Percentiles rank a stretch among this genome's conserved stretches.
These are phyloP conservation scores for Sarcophaga carnaria DNA, from an alignment of 2,888 invertebrate genomes.

Conservation along the genomic window DNA sequence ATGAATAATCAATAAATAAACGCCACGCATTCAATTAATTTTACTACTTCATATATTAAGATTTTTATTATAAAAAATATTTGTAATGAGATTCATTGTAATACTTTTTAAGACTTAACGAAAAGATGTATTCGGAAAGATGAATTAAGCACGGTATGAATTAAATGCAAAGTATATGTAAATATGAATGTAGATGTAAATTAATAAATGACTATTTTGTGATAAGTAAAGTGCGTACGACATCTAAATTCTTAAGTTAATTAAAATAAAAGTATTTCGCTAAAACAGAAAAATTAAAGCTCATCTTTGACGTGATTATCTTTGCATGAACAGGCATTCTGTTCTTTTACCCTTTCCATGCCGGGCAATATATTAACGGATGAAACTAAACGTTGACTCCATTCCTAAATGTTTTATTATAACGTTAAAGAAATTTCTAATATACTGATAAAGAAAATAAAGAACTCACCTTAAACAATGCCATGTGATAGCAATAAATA, in stretches of 20 bases:
- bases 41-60: not conserved
- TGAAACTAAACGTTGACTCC: slow-evolving; percentile 86
- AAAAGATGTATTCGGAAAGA: slow-evolving; percentile 1
- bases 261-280: not conserved
- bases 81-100: slow-evolving; percentile 50
- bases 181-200: slow-evolving; percentile 7
- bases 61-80: slow-evolving; percentile 45
- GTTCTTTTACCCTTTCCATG: slow-evolving; percentile 85
- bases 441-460: not conserved
- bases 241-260: not conserved
- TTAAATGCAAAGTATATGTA: slow-evolving; percentile 45
- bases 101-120: slow-evolving; percentile 31
- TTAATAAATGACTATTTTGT: slow-evolving; percentile 27
- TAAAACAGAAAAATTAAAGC: slow-evolving; percentile 72
- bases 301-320: slow-evolving; percentile 75
- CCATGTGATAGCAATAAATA: slow-evolving; percentile 93
- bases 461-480: slow-evolving; percentile 84
- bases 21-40: not conserved
- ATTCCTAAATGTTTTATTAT: slow-evolving; percentile 84
- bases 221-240: slow-evolving; percentile 12
- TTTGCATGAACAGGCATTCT: slow-evolving; percentile 77
- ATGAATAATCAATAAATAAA: too few relatives aligned
- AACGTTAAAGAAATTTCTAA: not conserved
- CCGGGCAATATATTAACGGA: slow-evolving; percentile 83
- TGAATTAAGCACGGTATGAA: too few relatives aligned